Evolutionary conservation across 2,113 vertebrate genomes (phyloP), one percentile per base, ranked within the genome.

Genomic region (Chlorocebus sabaeus): DNA sequence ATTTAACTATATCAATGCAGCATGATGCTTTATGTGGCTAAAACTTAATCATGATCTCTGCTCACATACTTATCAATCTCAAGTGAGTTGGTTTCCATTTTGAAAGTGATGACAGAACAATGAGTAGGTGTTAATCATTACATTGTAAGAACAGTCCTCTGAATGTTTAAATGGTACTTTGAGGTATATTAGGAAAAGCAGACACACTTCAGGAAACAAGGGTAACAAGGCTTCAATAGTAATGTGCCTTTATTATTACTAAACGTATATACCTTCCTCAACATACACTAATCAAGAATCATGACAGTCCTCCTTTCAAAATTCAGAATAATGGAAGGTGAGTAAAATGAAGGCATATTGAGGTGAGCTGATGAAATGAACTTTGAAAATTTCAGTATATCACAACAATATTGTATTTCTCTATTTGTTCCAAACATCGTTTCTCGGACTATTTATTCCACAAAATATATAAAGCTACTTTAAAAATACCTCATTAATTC

Each of bases 51-150:
- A 78, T 84, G 67, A 83, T 75, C 14, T 40, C 27, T 64, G 61
- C 35, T 93, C 67, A 87, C 17, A n/a, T 48, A 85, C 59, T 88
- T 68, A 43, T 6, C 52, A 70, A 17, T 93, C 38, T 97, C n/a
- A 68, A 86, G 32, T 57, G 32, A 86, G 18, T 48, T 96, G 35
- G 25, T 73, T 82, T 96, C 43, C 11, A 93, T 93, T 95, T 95
- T 95, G 48, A 79, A 67, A 96, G 4, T 59, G n/a, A 76, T 59
- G 78, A 86, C 23, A 96, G 45, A 86, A 82, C 38, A 92, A 76
- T 61, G 35, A n/a, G 35, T 83, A 76, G n/a, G 45, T 79, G 17
- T 80, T 95, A 94, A 95, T 90, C 8, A 16, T 92, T 78, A 18
- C 76, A 61, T 48, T 87, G 38, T 89, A 48, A 84, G 55, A 80